phyloP scores from a whole-genome alignment of 2,888 invertebrate species.

The Sarcophaga rosellei region DNA sequence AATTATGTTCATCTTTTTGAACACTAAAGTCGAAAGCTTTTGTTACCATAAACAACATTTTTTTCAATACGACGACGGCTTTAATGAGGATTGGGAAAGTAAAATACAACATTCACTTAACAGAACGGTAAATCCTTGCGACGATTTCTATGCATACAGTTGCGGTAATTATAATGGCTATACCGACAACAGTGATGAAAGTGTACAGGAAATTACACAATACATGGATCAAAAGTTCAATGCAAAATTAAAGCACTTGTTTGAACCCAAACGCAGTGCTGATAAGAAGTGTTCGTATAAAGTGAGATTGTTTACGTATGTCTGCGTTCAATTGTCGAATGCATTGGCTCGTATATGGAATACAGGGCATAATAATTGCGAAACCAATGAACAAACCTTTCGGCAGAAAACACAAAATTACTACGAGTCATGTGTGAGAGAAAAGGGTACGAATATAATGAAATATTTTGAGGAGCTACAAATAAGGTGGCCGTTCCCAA shows the following conservation, averaged over 20 bases:
- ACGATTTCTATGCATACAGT: background rate
- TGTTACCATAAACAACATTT: too few species aligned
- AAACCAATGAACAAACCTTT: background rate
- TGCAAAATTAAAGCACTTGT: background rate
- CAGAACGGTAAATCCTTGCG: background rate
- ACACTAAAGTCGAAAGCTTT: too few species aligned
- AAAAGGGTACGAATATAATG: constrained; percentile 31
- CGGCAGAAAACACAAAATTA: constrained; percentile 67
- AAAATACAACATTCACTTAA: background rate
- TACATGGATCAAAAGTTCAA: background rate
- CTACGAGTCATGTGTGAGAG: constrained; percentile 71
- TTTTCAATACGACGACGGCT: too few species aligned
- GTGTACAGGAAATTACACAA: background rate
- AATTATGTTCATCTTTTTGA: background rate
- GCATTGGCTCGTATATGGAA: too few species aligned
- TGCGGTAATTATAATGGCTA: background rate
- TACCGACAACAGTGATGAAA: background rate
- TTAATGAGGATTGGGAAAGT: too few species aligned
- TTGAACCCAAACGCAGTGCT: too few species aligned
- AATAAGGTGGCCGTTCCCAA: too few species aligned
- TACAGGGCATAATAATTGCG: too few species aligned
- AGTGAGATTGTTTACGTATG: rapidly evolving
- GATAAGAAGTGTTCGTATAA: too few species aligned
- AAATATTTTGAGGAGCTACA: constrained; percentile 71
- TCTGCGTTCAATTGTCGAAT: rapidly evolving